Conservation (phyloP, 2,888 invertebrate genomes). For the Watsonalla binaria region DNA sequence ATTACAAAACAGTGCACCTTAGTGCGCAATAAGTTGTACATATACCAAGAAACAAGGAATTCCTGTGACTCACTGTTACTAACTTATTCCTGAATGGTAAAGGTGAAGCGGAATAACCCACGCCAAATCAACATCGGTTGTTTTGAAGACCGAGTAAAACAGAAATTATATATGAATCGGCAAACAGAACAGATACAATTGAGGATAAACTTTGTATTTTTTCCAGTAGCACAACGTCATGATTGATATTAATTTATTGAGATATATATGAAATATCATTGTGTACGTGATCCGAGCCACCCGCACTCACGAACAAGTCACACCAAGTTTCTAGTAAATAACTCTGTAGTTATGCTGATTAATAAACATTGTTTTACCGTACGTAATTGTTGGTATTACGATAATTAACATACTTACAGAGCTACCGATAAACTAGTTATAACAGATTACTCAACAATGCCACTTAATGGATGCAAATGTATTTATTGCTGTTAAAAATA, state of each 20-base stretch:
- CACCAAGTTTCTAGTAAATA: constrained; percentile 20
- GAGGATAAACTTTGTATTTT: neutral
- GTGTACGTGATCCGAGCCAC: constrained; percentile 68
- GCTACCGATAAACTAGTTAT: constrained; percentile 22
- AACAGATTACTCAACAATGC: constrained; percentile 39
- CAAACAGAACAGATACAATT: too few species aligned
- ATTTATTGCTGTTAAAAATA: constrained; percentile 26
- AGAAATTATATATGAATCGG: too few species aligned
- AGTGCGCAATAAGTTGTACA: too few species aligned
- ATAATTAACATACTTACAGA: constrained; percentile 33
- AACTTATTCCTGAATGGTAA: neutral
- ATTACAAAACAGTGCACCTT: too few species aligned
- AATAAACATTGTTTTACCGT: constrained; percentile 15
- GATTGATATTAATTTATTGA: constrained; percentile 8
- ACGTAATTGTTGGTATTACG: constrained; percentile 22
- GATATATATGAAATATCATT: constrained; percentile 23
- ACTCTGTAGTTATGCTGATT: constrained; percentile 16
- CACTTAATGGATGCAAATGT: constrained; percentile 37
- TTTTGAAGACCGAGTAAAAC: too few species aligned
- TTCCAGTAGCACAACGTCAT: neutral
- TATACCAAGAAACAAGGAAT: neutral
- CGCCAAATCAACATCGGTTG: neutral
- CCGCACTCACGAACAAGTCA: constrained; percentile 39
- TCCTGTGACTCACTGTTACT: neutral
- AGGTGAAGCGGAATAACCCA: neutral